Conservation (phyloP, 1,140 invertebrate genomes). For the Campoletis sonorensis region DNA sequence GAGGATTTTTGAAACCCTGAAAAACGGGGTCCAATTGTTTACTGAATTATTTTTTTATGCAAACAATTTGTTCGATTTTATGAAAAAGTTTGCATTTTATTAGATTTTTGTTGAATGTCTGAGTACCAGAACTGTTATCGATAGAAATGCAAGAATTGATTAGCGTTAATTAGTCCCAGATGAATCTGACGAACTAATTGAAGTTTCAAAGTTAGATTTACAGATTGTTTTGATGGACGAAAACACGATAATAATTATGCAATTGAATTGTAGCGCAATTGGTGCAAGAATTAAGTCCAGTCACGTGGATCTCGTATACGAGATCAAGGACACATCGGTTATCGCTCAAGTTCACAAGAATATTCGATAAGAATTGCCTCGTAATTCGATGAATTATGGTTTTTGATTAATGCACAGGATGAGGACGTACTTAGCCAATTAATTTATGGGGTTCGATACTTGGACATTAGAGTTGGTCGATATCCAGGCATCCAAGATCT, state of each 20-base stretch:
- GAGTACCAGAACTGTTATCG: too few relatives aligned
- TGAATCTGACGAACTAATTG: too few relatives aligned
- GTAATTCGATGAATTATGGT: slow-evolving; percentile 41
- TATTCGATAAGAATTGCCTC: not conserved
- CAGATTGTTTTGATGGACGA: too few relatives aligned
- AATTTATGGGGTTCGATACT: slow-evolving; percentile 78
- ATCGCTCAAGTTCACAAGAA: not conserved
- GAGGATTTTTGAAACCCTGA: too few relatives aligned
- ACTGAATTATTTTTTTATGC: too few relatives aligned
- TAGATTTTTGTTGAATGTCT: too few relatives aligned
- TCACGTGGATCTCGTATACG: not conserved
- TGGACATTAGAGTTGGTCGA: slow-evolving; percentile 80
- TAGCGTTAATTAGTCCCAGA: too few relatives aligned
- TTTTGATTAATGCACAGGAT: slow-evolving; percentile 70
- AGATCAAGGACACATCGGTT: slow-evolving; percentile 9
- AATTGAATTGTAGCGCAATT: not conserved
- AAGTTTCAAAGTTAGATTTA: not conserved
- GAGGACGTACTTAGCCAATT: slow-evolving; percentile 79
- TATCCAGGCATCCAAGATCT: slow-evolving; percentile 70
- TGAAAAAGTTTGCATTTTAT: too few relatives aligned
- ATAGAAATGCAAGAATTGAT: too few relatives aligned
- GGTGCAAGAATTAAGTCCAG: not conserved
- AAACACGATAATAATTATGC: not conserved
- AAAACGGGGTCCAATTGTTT: too few relatives aligned
- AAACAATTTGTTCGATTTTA: too few relatives aligned